A percentile compares a stretch with the other conserved stretches of the same genome.
These are phyloP conservation scores for Varanus salvator DNA, from an alignment of 2,113 vertebrate genomes.

Conservation along the genomic window DNA sequence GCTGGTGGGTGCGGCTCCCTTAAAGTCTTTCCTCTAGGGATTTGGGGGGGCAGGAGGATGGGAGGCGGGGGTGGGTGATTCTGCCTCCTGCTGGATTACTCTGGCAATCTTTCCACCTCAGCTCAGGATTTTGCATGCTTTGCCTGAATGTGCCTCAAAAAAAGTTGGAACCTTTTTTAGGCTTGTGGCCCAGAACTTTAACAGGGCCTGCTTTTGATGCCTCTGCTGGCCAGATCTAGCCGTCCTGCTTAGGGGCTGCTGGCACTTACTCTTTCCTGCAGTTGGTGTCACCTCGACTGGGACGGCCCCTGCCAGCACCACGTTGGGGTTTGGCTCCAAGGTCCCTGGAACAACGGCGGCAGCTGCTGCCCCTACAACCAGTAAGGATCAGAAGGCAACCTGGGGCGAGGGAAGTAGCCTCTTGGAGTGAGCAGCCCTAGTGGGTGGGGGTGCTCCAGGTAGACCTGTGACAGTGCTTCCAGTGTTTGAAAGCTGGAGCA, in stretches of 20 bases:
- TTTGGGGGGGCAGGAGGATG: neutral
- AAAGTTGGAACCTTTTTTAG: neutral
- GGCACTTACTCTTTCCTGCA: slow-evolving; percentile 7
- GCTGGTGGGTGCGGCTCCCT: no score
- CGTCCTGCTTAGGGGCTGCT: rapidly evolving
- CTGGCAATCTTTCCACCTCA: neutral
- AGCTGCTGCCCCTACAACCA: slow-evolving; percentile 44
- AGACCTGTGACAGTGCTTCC: no score
- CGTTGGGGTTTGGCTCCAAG: slow-evolving; percentile 72
- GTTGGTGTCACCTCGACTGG: slow-evolving; percentile 67
- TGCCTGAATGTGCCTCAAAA: neutral
- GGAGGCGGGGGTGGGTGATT: neutral
- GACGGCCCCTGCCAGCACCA: slow-evolving; percentile 37
- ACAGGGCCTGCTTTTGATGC: neutral
- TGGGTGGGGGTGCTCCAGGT: neutral
- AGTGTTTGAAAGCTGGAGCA: slow-evolving; percentile 21
- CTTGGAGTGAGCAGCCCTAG: neutral
- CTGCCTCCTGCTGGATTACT: neutral
- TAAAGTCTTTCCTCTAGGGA: rapidly evolving
- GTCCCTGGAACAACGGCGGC: slow-evolving; percentile 51
- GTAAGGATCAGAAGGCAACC: slow-evolving; percentile 26
- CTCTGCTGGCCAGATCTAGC: neutral
- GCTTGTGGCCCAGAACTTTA: neutral
- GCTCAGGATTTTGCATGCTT: neutral
- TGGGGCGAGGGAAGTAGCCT: neutral